Conservation (phyloP, 2,113 vertebrate genomes). For the Polypterus senegalus region DNA sequence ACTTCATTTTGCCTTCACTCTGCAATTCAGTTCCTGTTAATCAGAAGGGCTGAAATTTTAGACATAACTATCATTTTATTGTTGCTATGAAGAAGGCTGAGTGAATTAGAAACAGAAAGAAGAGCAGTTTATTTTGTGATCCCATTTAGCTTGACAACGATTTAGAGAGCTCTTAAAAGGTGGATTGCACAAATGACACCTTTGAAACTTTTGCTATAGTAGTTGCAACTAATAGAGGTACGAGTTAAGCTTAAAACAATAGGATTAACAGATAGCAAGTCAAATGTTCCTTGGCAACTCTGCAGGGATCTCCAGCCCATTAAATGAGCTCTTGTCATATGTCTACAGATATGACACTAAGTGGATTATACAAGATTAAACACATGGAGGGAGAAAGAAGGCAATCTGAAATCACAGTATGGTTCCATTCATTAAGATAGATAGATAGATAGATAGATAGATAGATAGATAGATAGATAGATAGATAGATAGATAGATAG, state of each 20-base stretch:
- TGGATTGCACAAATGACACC: slow-evolving; percentile 5
- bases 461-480: too few species aligned
- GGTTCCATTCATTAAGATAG: too few species aligned
- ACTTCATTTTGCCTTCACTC: too few species aligned
- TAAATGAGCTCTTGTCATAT: slow-evolving; percentile 34
- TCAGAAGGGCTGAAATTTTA: not conserved
- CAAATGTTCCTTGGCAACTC: slow-evolving; percentile 1
- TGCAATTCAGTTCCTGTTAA: not conserved
- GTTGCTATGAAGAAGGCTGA: not conserved
- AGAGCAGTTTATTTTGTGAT: not conserved
- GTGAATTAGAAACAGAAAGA: not conserved
- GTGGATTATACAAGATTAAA: slow-evolving; percentile 55
- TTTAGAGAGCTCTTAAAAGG: slow-evolving; percentile 16
- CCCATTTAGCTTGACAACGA: slow-evolving; percentile 12
- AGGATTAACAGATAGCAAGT: slow-evolving; percentile 15
- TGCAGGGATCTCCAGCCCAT: slow-evolving; percentile 20
- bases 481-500: too few species aligned
- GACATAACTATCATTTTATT: not conserved
- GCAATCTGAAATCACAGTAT: too few species aligned
- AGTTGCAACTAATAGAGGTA: slow-evolving; percentile 11
- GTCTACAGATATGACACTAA: slow-evolving; percentile 45
- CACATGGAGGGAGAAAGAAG: too few species aligned
- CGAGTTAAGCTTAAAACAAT: slow-evolving; percentile 30
- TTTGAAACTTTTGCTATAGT: slow-evolving; percentile 3
- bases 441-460: too few species aligned